Conservation (phyloP, 2,888 invertebrate species). For the Meganola albula region DNA sequence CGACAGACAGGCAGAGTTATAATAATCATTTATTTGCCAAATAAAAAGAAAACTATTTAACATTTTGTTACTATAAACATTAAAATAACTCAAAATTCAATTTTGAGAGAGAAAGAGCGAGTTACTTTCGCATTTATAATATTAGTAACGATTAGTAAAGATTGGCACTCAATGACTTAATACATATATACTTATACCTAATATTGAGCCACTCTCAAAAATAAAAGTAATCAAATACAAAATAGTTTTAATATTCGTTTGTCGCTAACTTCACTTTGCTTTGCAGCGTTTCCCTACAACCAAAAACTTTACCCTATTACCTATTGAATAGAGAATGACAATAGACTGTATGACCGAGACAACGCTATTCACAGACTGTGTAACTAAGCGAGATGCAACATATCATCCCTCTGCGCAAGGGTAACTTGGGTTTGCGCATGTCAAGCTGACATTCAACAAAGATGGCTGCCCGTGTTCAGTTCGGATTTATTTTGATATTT, state of each 20-base stretch:
- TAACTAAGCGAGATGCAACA: conserved; percentile 34
- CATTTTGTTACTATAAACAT: too few species aligned
- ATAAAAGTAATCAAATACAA: neutral
- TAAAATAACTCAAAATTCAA: too few species aligned
- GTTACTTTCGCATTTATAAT: too few species aligned
- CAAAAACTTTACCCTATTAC: conserved; percentile 53
- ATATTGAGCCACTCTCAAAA: neutral
- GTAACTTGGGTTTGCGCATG: conserved; percentile 50
- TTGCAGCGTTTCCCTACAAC: conserved; percentile 31
- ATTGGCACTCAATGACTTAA: too few species aligned
- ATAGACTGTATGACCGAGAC: conserved; percentile 36
- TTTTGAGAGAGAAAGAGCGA: too few species aligned
- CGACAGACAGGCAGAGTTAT: too few species aligned
- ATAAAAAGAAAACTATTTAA: too few species aligned
- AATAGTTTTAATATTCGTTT: conserved; percentile 5
- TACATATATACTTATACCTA: neutral
- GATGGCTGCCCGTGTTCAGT: conserved; percentile 61
- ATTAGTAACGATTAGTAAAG: too few species aligned
- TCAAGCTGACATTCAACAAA: conserved; percentile 53
- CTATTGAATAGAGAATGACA: conserved; percentile 55
- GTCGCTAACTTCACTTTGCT: conserved; percentile 48
- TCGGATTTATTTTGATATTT: conserved; percentile 22
- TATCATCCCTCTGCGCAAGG: conserved; percentile 52
- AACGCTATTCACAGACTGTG: conserved; percentile 16
- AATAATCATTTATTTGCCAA: too few species aligned